These are phyloP conservation scores for Chinchilla lanigera DNA, from an alignment of 2,113 vertebrate genomes.

Conservation along the genomic window DNA sequence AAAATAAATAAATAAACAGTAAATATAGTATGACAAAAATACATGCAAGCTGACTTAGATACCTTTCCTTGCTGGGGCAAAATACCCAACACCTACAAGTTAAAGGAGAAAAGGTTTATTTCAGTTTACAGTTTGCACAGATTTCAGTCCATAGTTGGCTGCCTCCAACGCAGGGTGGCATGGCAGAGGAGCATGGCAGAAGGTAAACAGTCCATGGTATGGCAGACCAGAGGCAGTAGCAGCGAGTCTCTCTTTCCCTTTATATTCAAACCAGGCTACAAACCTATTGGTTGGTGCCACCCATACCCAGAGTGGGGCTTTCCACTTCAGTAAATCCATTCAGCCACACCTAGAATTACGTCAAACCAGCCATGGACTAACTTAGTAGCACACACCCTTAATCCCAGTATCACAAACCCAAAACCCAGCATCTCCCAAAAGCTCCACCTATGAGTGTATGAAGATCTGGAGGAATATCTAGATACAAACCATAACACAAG, in stretches of 20 bases:
- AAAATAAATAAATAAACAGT: too few species aligned
- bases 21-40: too few species aligned
- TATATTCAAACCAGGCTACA: neutral
- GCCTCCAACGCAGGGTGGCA: neutral
- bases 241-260: neutral
- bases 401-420: neutral
- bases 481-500: neutral
- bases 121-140: neutral
- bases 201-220: neutral
- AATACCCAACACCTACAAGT: neutral
- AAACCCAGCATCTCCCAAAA: neutral
- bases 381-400: neutral
- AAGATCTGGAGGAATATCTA: neutral
- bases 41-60: neutral
- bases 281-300: neutral
- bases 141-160: neutral
- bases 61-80: neutral
- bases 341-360: neutral
- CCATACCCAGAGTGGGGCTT: neutral
- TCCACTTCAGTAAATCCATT: neutral
- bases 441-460: neutral
- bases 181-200: neutral
- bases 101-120: neutral
- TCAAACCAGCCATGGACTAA: neutral
- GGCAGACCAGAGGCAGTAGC: neutral